Conservation (phyloP, 2,797 vertebrate species). For the Pterois miles region DNA sequence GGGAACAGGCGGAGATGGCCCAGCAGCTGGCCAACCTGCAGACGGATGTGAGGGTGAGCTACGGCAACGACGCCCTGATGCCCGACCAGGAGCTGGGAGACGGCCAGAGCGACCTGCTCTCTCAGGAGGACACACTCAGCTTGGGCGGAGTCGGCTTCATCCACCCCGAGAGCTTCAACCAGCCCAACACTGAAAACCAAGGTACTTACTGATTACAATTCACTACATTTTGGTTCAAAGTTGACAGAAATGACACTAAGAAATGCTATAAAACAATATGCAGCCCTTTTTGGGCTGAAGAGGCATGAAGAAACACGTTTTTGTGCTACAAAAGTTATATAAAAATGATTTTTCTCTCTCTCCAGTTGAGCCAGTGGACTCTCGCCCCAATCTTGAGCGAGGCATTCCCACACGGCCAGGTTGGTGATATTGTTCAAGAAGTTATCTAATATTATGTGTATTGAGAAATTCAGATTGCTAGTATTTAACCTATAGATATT, state of each 20-base stretch:
- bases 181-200: constrained; percentile 95
- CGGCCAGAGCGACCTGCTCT: constrained; percentile 88
- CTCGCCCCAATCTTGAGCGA: constrained; percentile 92
- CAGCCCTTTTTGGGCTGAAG: background rate
- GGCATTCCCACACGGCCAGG: constrained; percentile 95
- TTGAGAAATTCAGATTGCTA: background rate
- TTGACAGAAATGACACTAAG: background rate
- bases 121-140: constrained; percentile 84
- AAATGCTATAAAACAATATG: background rate
- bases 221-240: background rate
- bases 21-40: constrained; percentile 96
- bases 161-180: constrained; percentile 95
- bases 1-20: constrained; percentile 95
- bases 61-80: constrained; percentile 98
- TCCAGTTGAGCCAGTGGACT: constrained; percentile 94
- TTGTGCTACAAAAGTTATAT: background rate
- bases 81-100: constrained; percentile 89
- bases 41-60: constrained; percentile 95
- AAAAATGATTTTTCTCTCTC: constrained; percentile 1
- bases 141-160: constrained; percentile 90
- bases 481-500: background rate
- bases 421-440: constrained; percentile 56
- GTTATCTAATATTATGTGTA: background rate
- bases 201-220: constrained; percentile 39
- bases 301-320: background rate